These are phyloP conservation scores for Coregonus suidteri DNA, from an alignment of 2,797 vertebrate species.

Conservation along the genomic window DNA sequence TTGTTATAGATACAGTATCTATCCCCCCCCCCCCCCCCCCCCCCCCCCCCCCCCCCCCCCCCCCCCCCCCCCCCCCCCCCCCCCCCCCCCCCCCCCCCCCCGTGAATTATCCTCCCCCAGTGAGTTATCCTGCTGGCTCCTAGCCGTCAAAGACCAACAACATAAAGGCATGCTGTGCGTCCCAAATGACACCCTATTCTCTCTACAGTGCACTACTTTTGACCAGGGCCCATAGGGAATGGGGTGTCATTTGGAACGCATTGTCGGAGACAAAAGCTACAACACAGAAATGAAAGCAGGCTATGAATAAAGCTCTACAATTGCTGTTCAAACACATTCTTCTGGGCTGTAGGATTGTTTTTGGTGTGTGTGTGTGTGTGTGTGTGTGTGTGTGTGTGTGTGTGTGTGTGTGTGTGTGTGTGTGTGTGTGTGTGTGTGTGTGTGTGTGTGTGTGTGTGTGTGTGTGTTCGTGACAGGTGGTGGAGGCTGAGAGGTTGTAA, in stretches of 20 bases:
- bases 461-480: neutral
- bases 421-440: neutral
- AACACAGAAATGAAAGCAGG: constrained; percentile 41
- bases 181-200: neutral
- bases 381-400: neutral
- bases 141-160: neutral
- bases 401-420: neutral
- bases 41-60: too few relatives aligned
- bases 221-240: neutral
- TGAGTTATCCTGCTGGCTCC: too few relatives aligned
- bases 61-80: too few relatives aligned
- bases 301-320: constrained; percentile 53
- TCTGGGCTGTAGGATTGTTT: constrained; percentile 18
- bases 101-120: too few relatives aligned
- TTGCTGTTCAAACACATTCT: constrained; percentile 64
- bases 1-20: neutral
- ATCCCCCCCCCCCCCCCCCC: neutral
- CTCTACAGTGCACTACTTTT: neutral
- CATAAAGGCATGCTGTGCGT: constrained; percentile 22
- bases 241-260: neutral
- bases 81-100: too few relatives aligned
- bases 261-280: neutral
- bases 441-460: too few relatives aligned
- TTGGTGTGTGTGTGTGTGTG: neutral
- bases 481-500: neutral